Conservation (phyloP, 2,888 invertebrate species). For the Harpagoxenus sublaevis region DNA sequence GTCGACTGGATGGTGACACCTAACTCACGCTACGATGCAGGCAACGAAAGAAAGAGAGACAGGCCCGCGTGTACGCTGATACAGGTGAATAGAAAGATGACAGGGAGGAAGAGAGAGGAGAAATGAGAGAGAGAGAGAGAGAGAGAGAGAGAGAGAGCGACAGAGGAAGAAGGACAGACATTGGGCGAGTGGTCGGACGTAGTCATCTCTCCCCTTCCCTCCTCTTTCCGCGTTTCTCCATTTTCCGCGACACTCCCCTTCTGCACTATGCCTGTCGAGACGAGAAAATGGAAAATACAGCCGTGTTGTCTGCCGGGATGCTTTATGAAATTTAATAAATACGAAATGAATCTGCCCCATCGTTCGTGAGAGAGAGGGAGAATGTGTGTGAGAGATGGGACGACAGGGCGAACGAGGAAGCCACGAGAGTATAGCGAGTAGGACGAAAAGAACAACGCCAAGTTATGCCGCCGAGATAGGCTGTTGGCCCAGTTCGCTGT, state of each 20-base stretch:
- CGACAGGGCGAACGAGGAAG: slow-evolving; percentile 23
- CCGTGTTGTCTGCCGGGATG: slow-evolving; percentile 76
- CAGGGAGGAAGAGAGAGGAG: slow-evolving; percentile 38
- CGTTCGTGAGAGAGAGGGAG: slow-evolving; percentile 35
- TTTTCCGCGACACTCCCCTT: slow-evolving; percentile 72
- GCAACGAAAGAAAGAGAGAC: slow-evolving; percentile 25
- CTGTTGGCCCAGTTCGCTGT: slow-evolving; percentile 60
- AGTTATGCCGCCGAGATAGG: slow-evolving; percentile 58
- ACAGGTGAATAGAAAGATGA: slow-evolving; percentile 12
- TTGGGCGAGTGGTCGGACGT: slow-evolving; percentile 56
- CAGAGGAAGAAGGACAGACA: neutral
- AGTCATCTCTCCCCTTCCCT: slow-evolving; percentile 76
- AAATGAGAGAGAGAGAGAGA: too few species aligned
- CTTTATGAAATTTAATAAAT: slow-evolving; percentile 85
- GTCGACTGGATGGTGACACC: slow-evolving; percentile 79
- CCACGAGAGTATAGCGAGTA: slow-evolving; percentile 35
- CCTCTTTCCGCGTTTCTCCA: slow-evolving; percentile 73
- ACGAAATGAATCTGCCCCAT: slow-evolving; percentile 82
- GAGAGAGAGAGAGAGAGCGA: too few species aligned
- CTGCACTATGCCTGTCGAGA: slow-evolving; percentile 54
- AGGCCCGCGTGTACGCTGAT: neutral
- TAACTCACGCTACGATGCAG: slow-evolving; percentile 67
- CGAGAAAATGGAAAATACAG: slow-evolving; percentile 85
- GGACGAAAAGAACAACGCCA: slow-evolving; percentile 45
- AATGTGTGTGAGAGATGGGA: neutral